Evolutionary conservation across 2,113 vertebrate genomes (phyloP).

Genomic region (Formicarius rufipectus): DNA sequence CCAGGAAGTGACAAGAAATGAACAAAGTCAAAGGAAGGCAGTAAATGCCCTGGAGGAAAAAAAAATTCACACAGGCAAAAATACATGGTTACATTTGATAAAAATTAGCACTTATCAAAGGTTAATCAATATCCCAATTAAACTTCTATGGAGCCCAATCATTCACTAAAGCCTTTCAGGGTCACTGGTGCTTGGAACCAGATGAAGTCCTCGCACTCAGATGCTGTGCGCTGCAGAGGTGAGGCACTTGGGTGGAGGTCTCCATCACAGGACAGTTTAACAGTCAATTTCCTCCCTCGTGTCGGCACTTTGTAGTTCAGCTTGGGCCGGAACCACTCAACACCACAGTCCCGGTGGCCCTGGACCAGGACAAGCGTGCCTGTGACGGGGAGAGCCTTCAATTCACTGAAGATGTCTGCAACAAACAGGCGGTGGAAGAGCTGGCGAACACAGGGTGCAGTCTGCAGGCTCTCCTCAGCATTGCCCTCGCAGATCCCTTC

Average conservation of each 20-base stretch:
- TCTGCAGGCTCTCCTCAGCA: conserved; percentile 77
- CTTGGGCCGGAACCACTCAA: conserved; percentile 91
- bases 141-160: neutral
- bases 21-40: neutral
- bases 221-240: neutral
- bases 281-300: conserved; percentile 81
- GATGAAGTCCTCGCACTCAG: conserved; percentile 81
- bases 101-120: neutral
- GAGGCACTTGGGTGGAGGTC: neutral
- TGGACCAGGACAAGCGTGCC: conserved; percentile 83
- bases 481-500: conserved; percentile 76
- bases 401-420: conserved; percentile 89
- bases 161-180: conserved; percentile 87
- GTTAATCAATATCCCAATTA: neutral
- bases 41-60: neutral
- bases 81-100: neutral
- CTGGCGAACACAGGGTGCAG: conserved; percentile 82
- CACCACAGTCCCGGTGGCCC: conserved; percentile 88
- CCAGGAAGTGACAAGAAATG: neutral
- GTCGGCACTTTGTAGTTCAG: conserved; percentile 87
- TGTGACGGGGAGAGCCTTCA: conserved; percentile 79
- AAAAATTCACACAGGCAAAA: neutral
- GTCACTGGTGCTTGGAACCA: conserved; percentile 94
- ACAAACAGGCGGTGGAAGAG: conserved; percentile 92
- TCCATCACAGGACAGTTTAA: conserved; percentile 80